Conservation (phyloP, 2,888 invertebrate species). For the Belgica antarctica region DNA sequence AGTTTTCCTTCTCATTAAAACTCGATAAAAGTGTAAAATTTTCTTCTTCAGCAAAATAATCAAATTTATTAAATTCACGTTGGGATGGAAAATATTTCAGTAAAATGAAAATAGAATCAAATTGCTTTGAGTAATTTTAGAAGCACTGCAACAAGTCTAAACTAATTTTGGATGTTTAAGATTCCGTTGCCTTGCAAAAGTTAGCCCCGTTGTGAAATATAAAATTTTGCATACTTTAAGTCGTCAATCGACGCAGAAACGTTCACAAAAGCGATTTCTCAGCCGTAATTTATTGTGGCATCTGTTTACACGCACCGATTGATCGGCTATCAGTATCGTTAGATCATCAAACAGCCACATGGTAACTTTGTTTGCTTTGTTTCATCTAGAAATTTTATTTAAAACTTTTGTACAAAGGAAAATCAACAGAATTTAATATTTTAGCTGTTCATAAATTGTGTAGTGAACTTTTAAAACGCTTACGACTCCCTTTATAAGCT, state of each 20-base stretch:
- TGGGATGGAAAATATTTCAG: not conserved
- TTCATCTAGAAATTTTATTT: not conserved
- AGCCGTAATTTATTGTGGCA: not conserved
- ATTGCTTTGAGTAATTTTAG: too few relatives aligned
- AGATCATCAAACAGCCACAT: not conserved
- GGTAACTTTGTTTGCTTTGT: not conserved
- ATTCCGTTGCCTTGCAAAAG: too few relatives aligned
- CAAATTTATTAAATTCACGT: not conserved
- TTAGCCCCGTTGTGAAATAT: too few relatives aligned
- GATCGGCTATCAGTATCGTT: conserved; percentile 6
- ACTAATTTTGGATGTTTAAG: too few relatives aligned
- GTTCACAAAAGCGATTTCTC: too few relatives aligned
- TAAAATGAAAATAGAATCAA: too few relatives aligned
- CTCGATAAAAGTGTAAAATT: conserved; percentile 5
- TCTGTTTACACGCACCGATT: not conserved
- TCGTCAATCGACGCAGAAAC: too few relatives aligned
- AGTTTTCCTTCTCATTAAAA: not conserved
- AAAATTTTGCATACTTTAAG: too few relatives aligned
- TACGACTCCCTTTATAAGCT: not conserved
- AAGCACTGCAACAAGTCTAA: too few relatives aligned
- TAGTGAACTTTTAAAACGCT: not conserved
- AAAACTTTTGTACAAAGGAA: not conserved
- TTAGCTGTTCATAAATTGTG: not conserved
- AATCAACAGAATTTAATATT: too few relatives aligned
- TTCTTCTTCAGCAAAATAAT: not conserved